These are phyloP conservation scores for Chloroceryle inda DNA, from an alignment of 2,797 vertebrate species.

Conservation along the genomic window DNA sequence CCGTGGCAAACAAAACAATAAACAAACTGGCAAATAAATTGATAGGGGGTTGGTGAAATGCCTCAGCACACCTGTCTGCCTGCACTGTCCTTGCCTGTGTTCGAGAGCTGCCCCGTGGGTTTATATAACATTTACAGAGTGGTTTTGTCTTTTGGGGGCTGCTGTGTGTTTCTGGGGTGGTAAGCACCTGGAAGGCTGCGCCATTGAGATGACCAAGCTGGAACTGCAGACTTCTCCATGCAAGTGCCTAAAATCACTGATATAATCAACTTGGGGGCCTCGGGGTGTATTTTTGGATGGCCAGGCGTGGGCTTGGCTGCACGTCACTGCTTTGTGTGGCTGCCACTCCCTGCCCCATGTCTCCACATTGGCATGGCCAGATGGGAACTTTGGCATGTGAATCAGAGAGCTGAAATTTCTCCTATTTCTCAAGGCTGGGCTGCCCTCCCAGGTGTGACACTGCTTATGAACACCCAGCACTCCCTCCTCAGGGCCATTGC, in stretches of 20 bases:
- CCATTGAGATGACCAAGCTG: rapidly evolving
- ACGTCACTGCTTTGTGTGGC: rapidly evolving
- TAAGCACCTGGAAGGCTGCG: neutral
- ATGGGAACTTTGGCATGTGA: neutral
- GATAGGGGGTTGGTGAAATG: rapidly evolving
- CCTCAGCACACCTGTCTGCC: neutral
- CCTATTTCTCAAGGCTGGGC: neutral
- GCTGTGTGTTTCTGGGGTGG: rapidly evolving
- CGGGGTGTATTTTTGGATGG: rapidly evolving
- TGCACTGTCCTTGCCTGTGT: rapidly evolving
- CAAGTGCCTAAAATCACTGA: neutral
- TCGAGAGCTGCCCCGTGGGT: rapidly evolving
- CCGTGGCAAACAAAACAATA: rapidly evolving
- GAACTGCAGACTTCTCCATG: neutral
- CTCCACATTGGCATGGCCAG: rapidly evolving
- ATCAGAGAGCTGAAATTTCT: neutral
- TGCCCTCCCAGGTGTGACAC: neutral
- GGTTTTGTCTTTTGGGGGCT: neutral
- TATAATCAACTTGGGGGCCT: neutral
- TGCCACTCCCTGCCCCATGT: rapidly evolving
- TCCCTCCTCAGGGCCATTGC: neutral
- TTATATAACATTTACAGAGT: neutral
- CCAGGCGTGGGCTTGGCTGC: neutral
- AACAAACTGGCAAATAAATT: neutral
- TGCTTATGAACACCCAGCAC: rapidly evolving